These are phyloP conservation scores for Crocallis elinguaria DNA, from an alignment of 2,888 invertebrate species.

Conservation along the genomic window DNA sequence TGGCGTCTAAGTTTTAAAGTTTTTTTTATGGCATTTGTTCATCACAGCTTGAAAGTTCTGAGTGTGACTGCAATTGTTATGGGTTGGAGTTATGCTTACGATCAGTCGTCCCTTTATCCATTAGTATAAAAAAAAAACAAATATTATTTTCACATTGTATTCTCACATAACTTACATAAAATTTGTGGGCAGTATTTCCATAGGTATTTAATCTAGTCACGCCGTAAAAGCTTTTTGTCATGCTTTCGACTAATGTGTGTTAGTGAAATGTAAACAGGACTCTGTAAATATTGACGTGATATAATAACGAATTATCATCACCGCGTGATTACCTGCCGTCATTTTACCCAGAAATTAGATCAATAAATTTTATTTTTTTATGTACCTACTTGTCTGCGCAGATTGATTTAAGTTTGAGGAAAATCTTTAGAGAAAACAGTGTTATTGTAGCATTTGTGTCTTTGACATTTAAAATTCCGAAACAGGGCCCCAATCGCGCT, in stretches of 20 bases:
- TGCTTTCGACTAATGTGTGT: conserved; percentile 27
- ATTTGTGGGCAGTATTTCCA: conserved; percentile 9
- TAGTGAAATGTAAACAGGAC: conserved; percentile 16
- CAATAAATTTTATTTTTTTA: not conserved
- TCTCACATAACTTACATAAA: not conserved
- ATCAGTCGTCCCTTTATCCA: no score
- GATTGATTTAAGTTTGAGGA: no score
- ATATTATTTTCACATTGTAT: not conserved
- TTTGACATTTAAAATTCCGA: no score
- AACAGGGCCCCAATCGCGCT: no score
- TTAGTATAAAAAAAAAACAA: not conserved
- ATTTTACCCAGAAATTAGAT: conserved; percentile 1
- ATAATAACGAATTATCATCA: conserved; percentile 16
- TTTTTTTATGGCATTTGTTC: no score
- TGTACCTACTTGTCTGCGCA: no score
- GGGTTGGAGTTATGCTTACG: no score
- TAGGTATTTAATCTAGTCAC: conserved; percentile 28
- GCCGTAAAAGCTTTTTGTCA: conserved; percentile 48
- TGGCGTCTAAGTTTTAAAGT: no score
- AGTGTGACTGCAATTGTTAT: no score
- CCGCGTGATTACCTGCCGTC: not conserved
- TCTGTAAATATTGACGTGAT: conserved; percentile 27
- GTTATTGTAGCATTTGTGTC: no score
- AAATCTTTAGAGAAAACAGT: no score
- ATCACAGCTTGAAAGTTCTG: no score